Evolutionary conservation across 2,888 invertebrate genomes (phyloP), one percentile per base, ranked within the genome.

Genomic region (Drosophila emarginata): DNA sequence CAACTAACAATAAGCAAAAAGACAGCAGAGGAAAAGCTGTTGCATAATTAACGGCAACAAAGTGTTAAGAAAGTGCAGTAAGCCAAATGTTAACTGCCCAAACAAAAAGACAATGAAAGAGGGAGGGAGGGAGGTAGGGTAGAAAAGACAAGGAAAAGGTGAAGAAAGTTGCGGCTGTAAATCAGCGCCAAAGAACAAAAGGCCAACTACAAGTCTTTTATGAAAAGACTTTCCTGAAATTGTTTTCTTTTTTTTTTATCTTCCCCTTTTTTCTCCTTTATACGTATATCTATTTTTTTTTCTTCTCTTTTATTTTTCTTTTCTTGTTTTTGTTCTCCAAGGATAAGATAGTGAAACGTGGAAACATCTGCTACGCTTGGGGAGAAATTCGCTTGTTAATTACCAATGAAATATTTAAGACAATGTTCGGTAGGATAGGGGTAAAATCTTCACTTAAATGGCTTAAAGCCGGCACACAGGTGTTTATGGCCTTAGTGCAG

Each of bases 331-430:
- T 21, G 45, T 45, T 45, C 45, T 45, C 45, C 18, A 45, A 45
- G 45, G 45, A 45, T 45, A 45, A 45, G 11, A 45, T 12, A 12
- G 45, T 21, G 50, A 18, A n/a, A 14, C 18, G 32, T 54, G 15
- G 5, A 61, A 70, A 54, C 68, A 73, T 37, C 70, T 72, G 21
- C 9, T 40, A 70, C 67, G 62, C 64, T 36, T 15, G 83, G 87
- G 85, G 88, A 87, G 87, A 80, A 56, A 77, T 88, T 78, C 80
- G 69, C 67, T 67, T 57, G 72, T 87, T 83, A 87, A 83, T 83
- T 88, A 78, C 45, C 87, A 78, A 86, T 83, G 74, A 83, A 88
- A 83, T 83, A 83, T 83, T 83, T 87, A 83, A 80, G 72, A 60
- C 66, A 9, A 18, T 28, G 21, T 26, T 9, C 51, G 7, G 11